phyloP scores from a whole-genome alignment of 1,140 invertebrate genomes.

The Popillia japonica region DNA sequence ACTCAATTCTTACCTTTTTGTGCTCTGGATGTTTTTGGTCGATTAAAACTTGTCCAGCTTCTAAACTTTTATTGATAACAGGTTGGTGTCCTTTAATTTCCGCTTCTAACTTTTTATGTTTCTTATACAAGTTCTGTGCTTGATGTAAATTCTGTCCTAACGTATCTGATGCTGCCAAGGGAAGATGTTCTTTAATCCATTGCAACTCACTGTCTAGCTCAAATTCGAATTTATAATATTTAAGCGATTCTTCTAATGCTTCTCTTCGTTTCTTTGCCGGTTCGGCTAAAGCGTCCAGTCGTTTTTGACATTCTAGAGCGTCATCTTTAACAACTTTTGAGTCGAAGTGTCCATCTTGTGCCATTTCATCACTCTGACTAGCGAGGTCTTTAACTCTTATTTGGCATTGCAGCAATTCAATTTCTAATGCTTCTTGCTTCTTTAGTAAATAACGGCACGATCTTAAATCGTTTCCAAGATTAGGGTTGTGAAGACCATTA shows the following conservation, averaged over 20 bases:
- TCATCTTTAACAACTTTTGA: conserved; percentile 83
- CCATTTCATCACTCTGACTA: conserved; percentile 86
- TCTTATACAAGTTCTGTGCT: conserved; percentile 90
- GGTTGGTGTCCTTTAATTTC: conserved; percentile 85
- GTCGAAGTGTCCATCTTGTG: conserved; percentile 93
- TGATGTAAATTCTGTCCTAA: conserved; percentile 87
- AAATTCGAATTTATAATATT: conserved; percentile 94
- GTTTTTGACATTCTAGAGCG: conserved; percentile 76
- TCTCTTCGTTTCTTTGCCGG: conserved; percentile 74
- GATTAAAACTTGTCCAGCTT: conserved; percentile 74
- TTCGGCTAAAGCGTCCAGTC: conserved; percentile 69
- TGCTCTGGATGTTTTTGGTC: conserved; percentile 79
- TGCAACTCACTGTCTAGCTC: conserved; percentile 93
- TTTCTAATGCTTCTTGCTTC: conserved; percentile 84
- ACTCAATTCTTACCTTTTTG: conserved; percentile 66
- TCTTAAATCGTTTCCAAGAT: conserved; percentile 84
- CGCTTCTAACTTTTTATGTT: conserved; percentile 89
- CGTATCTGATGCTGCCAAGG: conserved; percentile 78
- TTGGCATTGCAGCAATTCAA: conserved; percentile 81
- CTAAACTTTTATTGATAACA: conserved; percentile 83
- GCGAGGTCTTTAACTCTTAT: conserved; percentile 79
- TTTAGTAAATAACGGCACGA: conserved; percentile 89
- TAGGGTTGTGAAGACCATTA: conserved; percentile 76
- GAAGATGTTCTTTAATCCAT: conserved; percentile 93
- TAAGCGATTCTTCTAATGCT: conserved; percentile 78